Evolutionary conservation across 2,888 invertebrate species (phyloP).

Genomic region (Drosophila mercatorum): DNA sequence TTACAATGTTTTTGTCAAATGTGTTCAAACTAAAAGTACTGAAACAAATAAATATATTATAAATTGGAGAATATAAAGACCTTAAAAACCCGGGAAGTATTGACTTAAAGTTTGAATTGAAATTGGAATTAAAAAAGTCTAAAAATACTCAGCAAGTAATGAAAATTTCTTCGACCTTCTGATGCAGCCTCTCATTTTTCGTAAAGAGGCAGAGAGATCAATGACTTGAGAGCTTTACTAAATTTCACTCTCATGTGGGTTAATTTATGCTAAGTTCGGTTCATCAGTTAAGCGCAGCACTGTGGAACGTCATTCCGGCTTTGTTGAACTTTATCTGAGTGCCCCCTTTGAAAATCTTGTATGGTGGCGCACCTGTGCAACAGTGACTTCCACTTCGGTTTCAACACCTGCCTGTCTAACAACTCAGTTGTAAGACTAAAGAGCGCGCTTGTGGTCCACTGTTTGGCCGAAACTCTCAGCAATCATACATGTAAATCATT

Average conservation of each 20-base stretch:
- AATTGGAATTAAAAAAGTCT: background rate
- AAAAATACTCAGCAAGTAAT: background rate
- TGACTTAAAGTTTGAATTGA: background rate
- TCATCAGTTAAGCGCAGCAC: conserved; percentile 33
- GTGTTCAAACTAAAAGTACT: background rate
- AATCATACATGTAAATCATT: conserved; percentile 42
- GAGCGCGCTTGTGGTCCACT: conserved; percentile 35
- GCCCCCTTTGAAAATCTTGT: conserved; percentile 36
- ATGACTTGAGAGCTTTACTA: conserved; percentile 12
- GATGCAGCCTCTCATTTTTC: background rate
- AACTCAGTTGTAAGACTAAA: conserved; percentile 50
- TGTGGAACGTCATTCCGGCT: conserved; percentile 22
- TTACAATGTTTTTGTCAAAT: background rate
- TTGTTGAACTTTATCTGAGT: conserved; percentile 49
- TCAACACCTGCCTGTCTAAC: conserved; percentile 40
- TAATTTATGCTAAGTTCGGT: conserved; percentile 42
- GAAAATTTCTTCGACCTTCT: background rate
- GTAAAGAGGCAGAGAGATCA: conserved; percentile 3
- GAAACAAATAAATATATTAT: background rate
- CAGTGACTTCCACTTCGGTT: conserved; percentile 35
- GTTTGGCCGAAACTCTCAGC: conserved; percentile 40
- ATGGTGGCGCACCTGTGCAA: conserved; percentile 50
- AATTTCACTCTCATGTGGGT: conserved; percentile 10
- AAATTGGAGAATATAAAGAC: background rate
- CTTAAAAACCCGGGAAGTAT: background rate